Base-by-base conservation (phyloP, 2,113 vertebrate genomes). In the Deroptyus accipitrinus region DNA sequence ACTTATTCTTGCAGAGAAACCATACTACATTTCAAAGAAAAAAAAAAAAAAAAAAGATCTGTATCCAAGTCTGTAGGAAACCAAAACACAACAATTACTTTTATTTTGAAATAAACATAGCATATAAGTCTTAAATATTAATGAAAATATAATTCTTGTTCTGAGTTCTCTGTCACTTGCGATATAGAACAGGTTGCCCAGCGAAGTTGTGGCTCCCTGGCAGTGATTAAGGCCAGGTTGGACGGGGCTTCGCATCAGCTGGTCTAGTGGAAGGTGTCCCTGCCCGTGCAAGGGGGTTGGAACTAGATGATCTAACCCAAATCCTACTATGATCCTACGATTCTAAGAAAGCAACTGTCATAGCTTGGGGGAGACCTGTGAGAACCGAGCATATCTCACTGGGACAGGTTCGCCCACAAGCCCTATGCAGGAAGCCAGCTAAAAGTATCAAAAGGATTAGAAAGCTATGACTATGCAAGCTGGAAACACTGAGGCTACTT, bases 191-290 rank as follows among this genome's bases (percentile, higher is more conserved):
- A 9, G 33, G 57, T 7, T 24, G 57, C 57, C 22, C 57, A 35
- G 57, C 35, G 20, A 23, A 59, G 57, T 5, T 35, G 57, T 24
- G 22, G 57, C 57, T 35, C 22, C 33, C 22, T 35, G 33, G 22
- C 33, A 59, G 33, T 59, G 57, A 35, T 59, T n/a, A 35, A 59
- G 22, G 57, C 57, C 33, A 59, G 33, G 57, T 10, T 59, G 57
- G 22, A 59, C 6, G 1, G 13, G 22, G 22, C 33, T 59, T 59
- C 3, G 0, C 9, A 3, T 35, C 35, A 59, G 13, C 57, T 59
- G 57, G 33, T 59, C 57, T 35, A 35, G 22, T 59, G 57, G 57
- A 59, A 59, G 57, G 22, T 24, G 22, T 24, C 22, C 33, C 33
- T 59, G 33, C 13, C 57, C 22, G 4, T 35, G 33, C 33, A 35